Evolutionary conservation across 2,888 invertebrate genomes (phyloP).

Genomic region (Subacronicta megacephala): DNA sequence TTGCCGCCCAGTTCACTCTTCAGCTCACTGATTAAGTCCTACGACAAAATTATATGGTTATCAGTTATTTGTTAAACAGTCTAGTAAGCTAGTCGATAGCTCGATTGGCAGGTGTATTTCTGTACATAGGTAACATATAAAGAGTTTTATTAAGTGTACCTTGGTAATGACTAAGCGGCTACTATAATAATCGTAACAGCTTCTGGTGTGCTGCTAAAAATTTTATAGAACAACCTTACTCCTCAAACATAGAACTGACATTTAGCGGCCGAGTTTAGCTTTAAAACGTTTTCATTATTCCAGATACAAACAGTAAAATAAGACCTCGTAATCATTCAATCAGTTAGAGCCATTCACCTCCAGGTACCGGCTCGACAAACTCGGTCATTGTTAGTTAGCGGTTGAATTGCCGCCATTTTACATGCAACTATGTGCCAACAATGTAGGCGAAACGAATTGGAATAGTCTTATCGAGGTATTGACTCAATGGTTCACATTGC

Average conservation of each 20-base stretch:
- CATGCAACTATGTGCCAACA: slow-evolving; percentile 15
- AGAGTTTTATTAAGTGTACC: too few relatives aligned
- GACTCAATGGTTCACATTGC: slow-evolving; percentile 20
- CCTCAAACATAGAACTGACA: too few relatives aligned
- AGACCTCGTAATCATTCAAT: slow-evolving; percentile 40
- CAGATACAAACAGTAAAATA: slow-evolving; percentile 11
- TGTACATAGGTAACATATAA: too few relatives aligned
- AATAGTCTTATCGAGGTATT: slow-evolving; percentile 20
- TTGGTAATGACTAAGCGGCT: too few relatives aligned
- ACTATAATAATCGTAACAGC: too few relatives aligned
- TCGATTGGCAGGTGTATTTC: too few relatives aligned
- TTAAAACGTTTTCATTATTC: slow-evolving; percentile 2
- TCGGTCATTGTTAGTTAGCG: slow-evolving; percentile 24
- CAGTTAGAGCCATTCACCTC: slow-evolving; percentile 35
- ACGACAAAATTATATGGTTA: slow-evolving; percentile 39
- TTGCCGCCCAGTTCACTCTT: slow-evolving; percentile 97
- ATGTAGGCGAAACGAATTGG: slow-evolving; percentile 29
- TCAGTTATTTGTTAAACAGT: too few relatives aligned
- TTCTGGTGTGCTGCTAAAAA: too few relatives aligned
- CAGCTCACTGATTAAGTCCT: slow-evolving; percentile 94
- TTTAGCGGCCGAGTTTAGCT: background rate
- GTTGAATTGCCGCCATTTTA: slow-evolving; percentile 10
- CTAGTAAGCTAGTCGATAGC: too few relatives aligned
- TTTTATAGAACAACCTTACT: too few relatives aligned
- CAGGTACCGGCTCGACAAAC: slow-evolving; percentile 7